Evolutionary conservation across 2,113 vertebrate genomes (phyloP), one percentile per base, ranked within the genome.

Genomic region (Gymnogyps californianus): DNA sequence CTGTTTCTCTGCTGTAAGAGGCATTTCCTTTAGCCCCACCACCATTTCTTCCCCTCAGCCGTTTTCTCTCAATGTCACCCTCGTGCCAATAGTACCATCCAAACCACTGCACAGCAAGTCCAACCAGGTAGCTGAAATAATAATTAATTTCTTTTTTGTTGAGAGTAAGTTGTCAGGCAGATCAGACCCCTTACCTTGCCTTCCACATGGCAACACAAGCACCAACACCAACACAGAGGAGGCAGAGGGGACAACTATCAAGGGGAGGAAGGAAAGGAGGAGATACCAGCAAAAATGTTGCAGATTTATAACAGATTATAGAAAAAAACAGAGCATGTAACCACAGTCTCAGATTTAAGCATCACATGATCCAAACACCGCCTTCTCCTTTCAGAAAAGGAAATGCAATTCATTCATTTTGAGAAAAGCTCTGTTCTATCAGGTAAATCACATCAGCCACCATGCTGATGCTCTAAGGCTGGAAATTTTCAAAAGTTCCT

Each of bases 391-490:
- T 71, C 78, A 78, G 51, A 93, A 93, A 70, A 91, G 1, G 11
- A 88, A 89, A 51, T 32, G 38, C 28, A 71, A 70, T 79, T 91
- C 70, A 80, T 83, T 82, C 72, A 90, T 85, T 54, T 59, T 51
- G 71, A 85, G 57, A 89, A 70, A 55, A 82, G 82, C 55, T 46
- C 86, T 91, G 89, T 61, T 67, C 74, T 89, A 83, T 42, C 69
- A 85, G 31, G 34, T 58, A 59, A 86, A 84, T 86, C 62, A 51
- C 47, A 72, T 52, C 62, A 87, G 80, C 42, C 59, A 75, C 18
- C 32, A 26, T 2, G 17, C 36, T 44, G 58, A 75, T 40, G 67
- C 54, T 76, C 10, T 44, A 36, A 51, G 47, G 18, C 47, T 77
- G 71, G 69, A 89, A 87, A 93, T 52, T 59, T 70, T 74, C 81